phyloP scores from a whole-genome alignment of 2,888 invertebrate genomes.

The Coenonympha glycerion region DNA sequence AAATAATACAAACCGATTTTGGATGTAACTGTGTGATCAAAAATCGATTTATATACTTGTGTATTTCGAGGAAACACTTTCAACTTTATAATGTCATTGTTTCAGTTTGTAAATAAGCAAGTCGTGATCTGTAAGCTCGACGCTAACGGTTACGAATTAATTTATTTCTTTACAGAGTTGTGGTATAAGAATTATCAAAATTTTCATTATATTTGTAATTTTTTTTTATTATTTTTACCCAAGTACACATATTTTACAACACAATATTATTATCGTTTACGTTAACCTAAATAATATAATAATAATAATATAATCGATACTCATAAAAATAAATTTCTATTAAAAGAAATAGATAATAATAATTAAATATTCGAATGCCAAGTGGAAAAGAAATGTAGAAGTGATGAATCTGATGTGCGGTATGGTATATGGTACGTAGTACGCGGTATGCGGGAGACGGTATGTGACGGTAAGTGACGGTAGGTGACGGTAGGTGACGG shows the following conservation, averaged over 20 bases:
- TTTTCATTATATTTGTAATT: constrained; percentile 30
- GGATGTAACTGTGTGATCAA: not conserved
- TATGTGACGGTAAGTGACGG: too few relatives aligned
- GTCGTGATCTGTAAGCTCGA: constrained; percentile 27
- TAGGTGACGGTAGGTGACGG: too few relatives aligned
- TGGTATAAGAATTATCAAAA: constrained; percentile 35
- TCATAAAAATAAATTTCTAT: constrained; percentile 22
- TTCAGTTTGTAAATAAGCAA: constrained; percentile 20
- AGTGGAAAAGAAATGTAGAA: constrained; percentile 55
- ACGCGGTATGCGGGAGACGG: not conserved
- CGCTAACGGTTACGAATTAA: constrained; percentile 32
- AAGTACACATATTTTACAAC: constrained; percentile 35
- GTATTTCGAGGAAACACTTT: not conserved
- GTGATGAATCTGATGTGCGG: constrained; percentile 63
- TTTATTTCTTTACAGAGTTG: constrained; percentile 34
- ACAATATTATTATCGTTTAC: constrained; percentile 31
- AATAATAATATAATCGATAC: too few relatives aligned
- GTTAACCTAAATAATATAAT: constrained; percentile 30
- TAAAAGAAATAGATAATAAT: constrained; percentile 27
- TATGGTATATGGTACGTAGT: constrained; percentile 52
- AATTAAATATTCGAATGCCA: constrained; percentile 26
- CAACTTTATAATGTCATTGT: constrained; percentile 8
- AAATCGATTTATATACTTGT: not conserved
- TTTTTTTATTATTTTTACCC: constrained; percentile 29
- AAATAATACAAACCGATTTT: not conserved